Conservation (phyloP, 2,113 vertebrate genomes). For the Eulemur macaco region DNA sequence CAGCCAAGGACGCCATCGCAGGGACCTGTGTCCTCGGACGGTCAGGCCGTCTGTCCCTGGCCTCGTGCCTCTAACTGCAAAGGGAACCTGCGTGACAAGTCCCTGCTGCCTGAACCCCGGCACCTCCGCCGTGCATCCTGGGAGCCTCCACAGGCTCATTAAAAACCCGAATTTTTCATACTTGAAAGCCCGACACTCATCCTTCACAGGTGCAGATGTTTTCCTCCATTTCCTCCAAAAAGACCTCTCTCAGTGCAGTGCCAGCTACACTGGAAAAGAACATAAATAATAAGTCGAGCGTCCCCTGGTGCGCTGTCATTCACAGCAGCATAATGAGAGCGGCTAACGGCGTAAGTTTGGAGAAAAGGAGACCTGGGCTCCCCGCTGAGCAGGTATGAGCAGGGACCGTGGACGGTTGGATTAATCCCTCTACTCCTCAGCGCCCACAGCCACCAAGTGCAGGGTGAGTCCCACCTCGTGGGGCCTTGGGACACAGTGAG, state of each 20-base stretch:
- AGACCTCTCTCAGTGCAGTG: background rate
- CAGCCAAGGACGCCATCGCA: too few relatives aligned
- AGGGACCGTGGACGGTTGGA: too few relatives aligned
- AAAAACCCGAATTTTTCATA: background rate
- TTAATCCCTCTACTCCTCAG: too few relatives aligned
- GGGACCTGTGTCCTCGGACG: background rate
- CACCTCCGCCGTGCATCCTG: fast-evolving
- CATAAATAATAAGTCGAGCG: too few relatives aligned
- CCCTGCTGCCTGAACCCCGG: background rate
- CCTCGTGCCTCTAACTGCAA: background rate
- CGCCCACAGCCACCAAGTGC: background rate
- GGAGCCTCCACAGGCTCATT: background rate
- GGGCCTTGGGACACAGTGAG: background rate
- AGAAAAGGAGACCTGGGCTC: background rate
- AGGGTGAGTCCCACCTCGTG: background rate
- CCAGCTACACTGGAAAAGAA: background rate
- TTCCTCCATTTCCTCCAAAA: background rate
- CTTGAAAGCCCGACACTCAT: background rate
- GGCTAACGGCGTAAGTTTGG: background rate
- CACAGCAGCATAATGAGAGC: background rate
- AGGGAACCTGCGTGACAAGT: background rate
- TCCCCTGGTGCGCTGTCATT: fast-evolving
- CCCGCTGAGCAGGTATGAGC: background rate
- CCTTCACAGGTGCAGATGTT: background rate
- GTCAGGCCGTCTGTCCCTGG: too few relatives aligned